Evolutionary conservation across 2,113 vertebrate genomes (phyloP).

Genomic region (Crotalus helleri): DNA sequence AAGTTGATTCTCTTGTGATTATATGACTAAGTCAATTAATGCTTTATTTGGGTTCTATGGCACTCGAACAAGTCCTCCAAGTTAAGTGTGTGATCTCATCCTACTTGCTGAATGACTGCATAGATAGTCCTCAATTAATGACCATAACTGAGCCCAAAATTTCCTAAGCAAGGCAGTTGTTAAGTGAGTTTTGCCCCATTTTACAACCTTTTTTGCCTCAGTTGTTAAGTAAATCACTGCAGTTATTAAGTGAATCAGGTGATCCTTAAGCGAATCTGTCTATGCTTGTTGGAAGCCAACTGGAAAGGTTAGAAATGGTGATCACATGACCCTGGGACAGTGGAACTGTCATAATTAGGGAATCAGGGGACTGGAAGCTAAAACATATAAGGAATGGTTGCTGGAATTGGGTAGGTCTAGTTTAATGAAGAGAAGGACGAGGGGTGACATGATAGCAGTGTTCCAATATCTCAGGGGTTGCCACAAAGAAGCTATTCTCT

Average conservation of each 20-base stretch:
- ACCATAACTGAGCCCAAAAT: background rate
- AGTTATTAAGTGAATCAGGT: background rate
- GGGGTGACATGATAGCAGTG: no score
- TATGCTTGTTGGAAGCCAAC: background rate
- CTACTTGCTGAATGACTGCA: background rate
- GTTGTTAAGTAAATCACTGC: background rate
- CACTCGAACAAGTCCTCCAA: background rate
- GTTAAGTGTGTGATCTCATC: background rate
- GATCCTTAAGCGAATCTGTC: no score
- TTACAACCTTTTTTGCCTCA: background rate
- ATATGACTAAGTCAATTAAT: background rate
- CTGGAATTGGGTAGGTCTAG: no score
- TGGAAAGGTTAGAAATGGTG: background rate
- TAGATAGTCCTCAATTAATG: background rate
- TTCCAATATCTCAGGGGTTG: no score
- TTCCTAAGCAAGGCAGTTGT: background rate
- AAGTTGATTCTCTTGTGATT: background rate
- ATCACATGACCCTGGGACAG: background rate
- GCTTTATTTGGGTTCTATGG: background rate
- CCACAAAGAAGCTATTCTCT: no score
- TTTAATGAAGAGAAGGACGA: no score
- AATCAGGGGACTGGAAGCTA: no score
- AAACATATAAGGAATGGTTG: no score
- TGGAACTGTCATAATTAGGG: background rate
- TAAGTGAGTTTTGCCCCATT: background rate